Conservation (phyloP, 2,797 vertebrate species). For the Gouania willdenowi region DNA sequence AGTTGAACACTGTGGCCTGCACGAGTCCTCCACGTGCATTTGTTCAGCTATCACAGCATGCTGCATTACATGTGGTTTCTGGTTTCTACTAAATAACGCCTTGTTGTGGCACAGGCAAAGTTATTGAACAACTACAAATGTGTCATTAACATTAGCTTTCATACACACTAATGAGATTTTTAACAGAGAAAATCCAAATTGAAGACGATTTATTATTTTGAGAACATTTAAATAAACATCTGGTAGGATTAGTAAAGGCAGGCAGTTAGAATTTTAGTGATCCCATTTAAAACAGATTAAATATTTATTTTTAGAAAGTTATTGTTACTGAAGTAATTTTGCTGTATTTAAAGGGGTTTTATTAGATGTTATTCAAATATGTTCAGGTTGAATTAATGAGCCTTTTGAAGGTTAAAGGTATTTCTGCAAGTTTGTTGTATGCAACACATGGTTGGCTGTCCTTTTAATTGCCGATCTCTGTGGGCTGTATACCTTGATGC, state of each 20-base stretch:
- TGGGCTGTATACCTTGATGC: constrained; percentile 35
- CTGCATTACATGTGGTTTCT: neutral
- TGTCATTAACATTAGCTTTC: constrained; percentile 3
- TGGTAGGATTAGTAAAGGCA: too few relatives aligned
- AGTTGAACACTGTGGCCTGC: neutral
- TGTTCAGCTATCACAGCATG: neutral
- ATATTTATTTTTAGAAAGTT: too few relatives aligned
- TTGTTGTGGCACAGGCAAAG: constrained; percentile 2
- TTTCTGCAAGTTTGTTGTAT: neutral
- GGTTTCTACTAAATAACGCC: constrained; percentile 8
- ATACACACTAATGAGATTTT: neutral
- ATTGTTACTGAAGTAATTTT: too few relatives aligned
- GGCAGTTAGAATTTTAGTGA: too few relatives aligned
- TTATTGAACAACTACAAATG: constrained; percentile 21
- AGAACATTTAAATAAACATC: too few relatives aligned
- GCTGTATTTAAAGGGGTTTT: too few relatives aligned
- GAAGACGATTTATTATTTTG: too few relatives aligned
- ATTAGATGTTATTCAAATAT: too few relatives aligned
- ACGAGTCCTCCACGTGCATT: neutral
- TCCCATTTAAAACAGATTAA: too few relatives aligned
- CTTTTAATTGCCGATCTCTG: constrained; percentile 30
- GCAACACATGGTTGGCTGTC: constrained; percentile 4
- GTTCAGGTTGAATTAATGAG: constrained; percentile 3
- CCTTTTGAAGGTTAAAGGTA: neutral
- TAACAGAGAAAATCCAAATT: constrained; percentile 2